Conservation (phyloP, 64 coral and sea anemone genomes). For the Stichodactyla mertensii region DNA sequence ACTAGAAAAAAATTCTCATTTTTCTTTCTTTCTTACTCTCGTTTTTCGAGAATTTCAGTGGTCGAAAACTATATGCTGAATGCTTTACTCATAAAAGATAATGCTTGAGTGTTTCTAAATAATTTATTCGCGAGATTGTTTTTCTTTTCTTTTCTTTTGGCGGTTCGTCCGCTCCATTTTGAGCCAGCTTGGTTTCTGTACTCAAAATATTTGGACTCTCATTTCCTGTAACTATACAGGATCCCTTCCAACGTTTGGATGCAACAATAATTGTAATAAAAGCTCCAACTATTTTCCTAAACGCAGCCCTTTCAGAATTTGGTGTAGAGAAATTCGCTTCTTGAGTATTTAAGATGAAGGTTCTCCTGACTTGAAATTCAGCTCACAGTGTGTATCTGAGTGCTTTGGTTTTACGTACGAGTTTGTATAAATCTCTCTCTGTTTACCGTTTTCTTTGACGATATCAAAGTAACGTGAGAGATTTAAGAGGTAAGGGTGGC, state of each 20-base stretch:
- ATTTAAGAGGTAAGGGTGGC: neutral
- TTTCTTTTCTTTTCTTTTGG: conserved; percentile 9
- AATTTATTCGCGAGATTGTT: conserved; percentile 19
- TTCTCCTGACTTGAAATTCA: neutral
- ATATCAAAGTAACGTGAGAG: neutral
- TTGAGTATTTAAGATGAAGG: neutral
- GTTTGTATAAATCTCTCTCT: neutral
- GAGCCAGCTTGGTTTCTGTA: conserved; percentile 13
- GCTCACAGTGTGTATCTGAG: neutral
- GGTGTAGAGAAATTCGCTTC: neutral
- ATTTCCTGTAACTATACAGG: conserved; percentile 11
- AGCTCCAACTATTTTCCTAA: neutral
- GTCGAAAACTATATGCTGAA: neutral
- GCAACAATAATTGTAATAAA: neutral
- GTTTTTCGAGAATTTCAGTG: too few species aligned
- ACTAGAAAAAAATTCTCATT: too few species aligned
- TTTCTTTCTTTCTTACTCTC: too few species aligned
- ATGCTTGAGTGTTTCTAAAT: conserved; percentile 11
- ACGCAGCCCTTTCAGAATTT: neutral
- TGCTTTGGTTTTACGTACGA: neutral
- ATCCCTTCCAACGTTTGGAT: conserved; percentile 5
- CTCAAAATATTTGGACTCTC: conserved; percentile 18
- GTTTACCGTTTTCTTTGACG: conserved; percentile 3
- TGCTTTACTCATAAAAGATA: conserved; percentile 2
- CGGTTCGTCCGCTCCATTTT: neutral